Percentiles rank a stretch among this genome's conserved stretches.
These are phyloP conservation scores for Diogma glabrata DNA, from an alignment of 2,888 invertebrate genomes.

Conservation along the genomic window DNA sequence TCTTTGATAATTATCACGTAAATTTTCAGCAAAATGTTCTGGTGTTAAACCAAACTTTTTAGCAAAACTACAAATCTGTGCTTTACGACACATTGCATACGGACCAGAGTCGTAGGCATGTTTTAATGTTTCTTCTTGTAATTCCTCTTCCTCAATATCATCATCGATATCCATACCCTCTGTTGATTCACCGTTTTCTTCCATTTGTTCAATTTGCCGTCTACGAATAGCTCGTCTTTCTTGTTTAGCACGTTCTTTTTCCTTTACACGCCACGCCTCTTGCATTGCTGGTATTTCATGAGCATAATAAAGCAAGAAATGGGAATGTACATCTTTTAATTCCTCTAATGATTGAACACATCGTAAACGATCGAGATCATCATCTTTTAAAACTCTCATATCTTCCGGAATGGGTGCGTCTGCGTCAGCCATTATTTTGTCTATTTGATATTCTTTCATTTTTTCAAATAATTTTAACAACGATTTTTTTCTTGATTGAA, in stretches of 20 bases:
- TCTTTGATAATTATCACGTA: conserved; percentile 88
- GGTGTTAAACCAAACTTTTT: conserved; percentile 87
- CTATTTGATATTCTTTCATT: conserved; percentile 84
- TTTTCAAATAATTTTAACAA: conserved; percentile 72
- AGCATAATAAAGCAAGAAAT: conserved; percentile 87
- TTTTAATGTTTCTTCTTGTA: conserved; percentile 56
- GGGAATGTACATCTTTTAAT: conserved; percentile 82
- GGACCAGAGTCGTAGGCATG: conserved; percentile 80
- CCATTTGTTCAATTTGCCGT: conserved; percentile 21
- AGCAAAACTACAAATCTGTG: conserved; percentile 74
- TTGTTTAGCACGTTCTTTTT: conserved; percentile 50
- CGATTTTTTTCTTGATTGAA: conserved; percentile 73
- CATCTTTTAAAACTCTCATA: conserved; percentile 70
- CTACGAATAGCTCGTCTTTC: conserved; percentile 30
- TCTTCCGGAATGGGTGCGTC: conserved; percentile 77
- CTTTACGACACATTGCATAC: conserved; percentile 76
- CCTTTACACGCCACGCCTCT: conserved; percentile 53
- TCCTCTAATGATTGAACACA: conserved; percentile 80
- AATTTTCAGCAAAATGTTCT: conserved; percentile 91
- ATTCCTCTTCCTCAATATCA: conserved; percentile 49
- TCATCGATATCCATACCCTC: conserved; percentile 30
- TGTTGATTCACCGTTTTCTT: conserved; percentile 25
- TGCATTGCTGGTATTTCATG: conserved; percentile 76
- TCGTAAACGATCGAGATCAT: conserved; percentile 68
- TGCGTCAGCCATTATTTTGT: conserved; percentile 65